phyloP scores from a whole-genome alignment of 2,113 vertebrate genomes.

The Mus pahari region DNA sequence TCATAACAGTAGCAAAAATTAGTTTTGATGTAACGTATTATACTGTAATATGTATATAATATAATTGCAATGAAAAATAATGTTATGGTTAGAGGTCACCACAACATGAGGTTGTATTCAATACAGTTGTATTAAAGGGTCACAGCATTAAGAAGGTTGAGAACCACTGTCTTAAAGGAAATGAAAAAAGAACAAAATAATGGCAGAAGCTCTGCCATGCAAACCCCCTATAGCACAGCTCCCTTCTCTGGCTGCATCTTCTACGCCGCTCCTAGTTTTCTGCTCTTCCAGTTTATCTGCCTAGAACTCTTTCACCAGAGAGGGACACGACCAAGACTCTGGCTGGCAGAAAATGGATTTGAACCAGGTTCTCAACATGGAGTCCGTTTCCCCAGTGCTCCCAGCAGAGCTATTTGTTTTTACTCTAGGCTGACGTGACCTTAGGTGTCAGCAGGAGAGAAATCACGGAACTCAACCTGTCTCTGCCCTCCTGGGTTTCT shows the following conservation, averaged over 20 bases:
- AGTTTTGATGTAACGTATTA: not conserved
- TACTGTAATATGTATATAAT: no score
- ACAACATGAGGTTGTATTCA: not conserved
- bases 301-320: not conserved
- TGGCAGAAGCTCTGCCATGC: not conserved
- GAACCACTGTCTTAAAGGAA: not conserved
- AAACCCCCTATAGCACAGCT: fast-evolving
- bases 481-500: not conserved
- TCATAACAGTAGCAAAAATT: not conserved
- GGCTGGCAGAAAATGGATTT: not conserved
- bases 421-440: not conserved
- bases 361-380: not conserved
- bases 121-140: not conserved
- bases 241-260: no score
- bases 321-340: not conserved
- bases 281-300: not conserved
- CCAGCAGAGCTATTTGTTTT: not conserved
- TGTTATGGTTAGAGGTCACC: not conserved
- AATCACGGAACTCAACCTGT: not conserved
- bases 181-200: not conserved
- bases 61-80: not conserved
- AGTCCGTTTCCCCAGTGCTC: fast-evolving
- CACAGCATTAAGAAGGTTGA: not conserved
- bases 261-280: not conserved
- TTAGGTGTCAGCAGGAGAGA: not conserved